Percentiles rank a stretch among this genome's conserved stretches.
Conservation (phyloP, 2,888 invertebrate genomes). For the Eurois occulta region DNA sequence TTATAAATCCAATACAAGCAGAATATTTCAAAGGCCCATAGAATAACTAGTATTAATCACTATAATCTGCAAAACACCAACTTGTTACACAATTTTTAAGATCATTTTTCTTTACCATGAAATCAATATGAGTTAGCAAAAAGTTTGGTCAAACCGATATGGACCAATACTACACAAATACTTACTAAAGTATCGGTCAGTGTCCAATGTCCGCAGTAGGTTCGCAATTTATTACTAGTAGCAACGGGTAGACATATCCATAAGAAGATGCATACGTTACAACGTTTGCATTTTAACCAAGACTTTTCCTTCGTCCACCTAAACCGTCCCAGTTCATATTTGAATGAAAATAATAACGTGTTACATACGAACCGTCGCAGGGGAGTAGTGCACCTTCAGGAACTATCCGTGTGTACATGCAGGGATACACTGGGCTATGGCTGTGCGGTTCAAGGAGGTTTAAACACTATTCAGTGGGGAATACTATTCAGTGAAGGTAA, state of each 20-base stretch:
- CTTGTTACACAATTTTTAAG: too few species aligned
- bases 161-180: too few species aligned
- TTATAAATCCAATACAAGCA: too few species aligned
- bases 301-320: neutral
- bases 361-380: slow-evolving; percentile 16
- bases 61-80: too few species aligned
- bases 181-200: too few species aligned
- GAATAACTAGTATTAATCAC: too few species aligned
- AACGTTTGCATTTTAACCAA: neutral
- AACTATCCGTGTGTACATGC: slow-evolving; percentile 21
- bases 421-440: slow-evolving; percentile 29
- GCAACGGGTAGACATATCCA: neutral
- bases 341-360: slow-evolving; percentile 54
- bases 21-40: too few species aligned
- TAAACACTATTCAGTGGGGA: neutral
- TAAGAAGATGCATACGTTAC: neutral
- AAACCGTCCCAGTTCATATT: slow-evolving; percentile 32
- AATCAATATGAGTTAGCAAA: too few species aligned
- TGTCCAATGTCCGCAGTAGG: too few species aligned
- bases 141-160: too few species aligned
- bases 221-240: neutral
- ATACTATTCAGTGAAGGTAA: neutral
- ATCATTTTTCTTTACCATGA: too few species aligned
- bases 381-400: slow-evolving; percentile 29
- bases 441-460: slow-evolving; percentile 1